These are phyloP conservation scores for Drosophila mercatorum DNA, from an alignment of 2,888 invertebrate species.

Conservation along the genomic window DNA sequence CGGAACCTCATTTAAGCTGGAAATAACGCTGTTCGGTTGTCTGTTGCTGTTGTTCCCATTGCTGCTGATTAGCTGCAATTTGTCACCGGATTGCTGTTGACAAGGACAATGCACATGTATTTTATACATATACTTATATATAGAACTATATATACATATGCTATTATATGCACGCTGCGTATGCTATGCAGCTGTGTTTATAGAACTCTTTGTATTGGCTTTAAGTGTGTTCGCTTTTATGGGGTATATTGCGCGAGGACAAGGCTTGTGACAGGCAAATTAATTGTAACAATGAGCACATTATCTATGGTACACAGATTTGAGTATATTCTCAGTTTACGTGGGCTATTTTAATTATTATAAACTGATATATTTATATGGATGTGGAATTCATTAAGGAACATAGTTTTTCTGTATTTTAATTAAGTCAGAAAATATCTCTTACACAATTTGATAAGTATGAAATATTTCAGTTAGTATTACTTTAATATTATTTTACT, in stretches of 20 bases:
- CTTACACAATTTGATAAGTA: no score
- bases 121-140: slow-evolving; percentile 27
- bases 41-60: slow-evolving; percentile 31
- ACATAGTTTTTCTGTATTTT: no score
- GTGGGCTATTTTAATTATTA: background rate
- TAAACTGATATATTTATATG: background rate
- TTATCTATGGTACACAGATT: background rate
- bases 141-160: slow-evolving; percentile 6
- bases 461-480: no score
- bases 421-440: no score
- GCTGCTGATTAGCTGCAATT: slow-evolving; percentile 69
- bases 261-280: background rate
- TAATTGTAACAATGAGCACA: background rate
- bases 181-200: slow-evolving; percentile 7
- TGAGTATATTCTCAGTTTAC: background rate
- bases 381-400: no score
- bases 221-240: background rate
- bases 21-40: slow-evolving; percentile 26
- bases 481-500: no score
- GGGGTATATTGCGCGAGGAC: slow-evolving; percentile 5
- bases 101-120: slow-evolving; percentile 62
- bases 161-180: background rate
- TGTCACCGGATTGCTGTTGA: slow-evolving; percentile 63
- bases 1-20: slow-evolving; percentile 27
- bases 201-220: slow-evolving; percentile 13